phyloP scores from a whole-genome alignment of 1,140 invertebrate genomes.

The Drosophila hydei region DNA sequence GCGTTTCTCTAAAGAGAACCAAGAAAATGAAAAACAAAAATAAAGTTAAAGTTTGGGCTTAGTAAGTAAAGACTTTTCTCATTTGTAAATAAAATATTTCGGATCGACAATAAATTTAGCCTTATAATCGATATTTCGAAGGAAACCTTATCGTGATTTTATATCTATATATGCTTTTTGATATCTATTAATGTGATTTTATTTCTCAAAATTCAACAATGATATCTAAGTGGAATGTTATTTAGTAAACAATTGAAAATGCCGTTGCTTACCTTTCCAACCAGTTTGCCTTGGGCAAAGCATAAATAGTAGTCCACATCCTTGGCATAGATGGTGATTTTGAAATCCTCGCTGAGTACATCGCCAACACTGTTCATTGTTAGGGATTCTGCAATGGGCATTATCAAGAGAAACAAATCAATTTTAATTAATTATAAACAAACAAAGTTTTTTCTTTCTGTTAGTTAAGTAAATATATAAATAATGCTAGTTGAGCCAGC shows the following conservation, averaged over 20 bases:
- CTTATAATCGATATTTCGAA: too few relatives aligned
- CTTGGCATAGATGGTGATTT: conserved; percentile 73
- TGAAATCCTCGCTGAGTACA: conserved; percentile 66
- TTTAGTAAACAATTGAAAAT: not conserved
- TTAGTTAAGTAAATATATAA: conserved; percentile 64
- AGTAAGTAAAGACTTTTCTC: too few relatives aligned
- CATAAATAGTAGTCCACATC: conserved; percentile 76
- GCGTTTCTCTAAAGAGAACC: conserved; percentile 63
- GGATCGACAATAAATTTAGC: too few relatives aligned
- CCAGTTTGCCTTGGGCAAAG: conserved; percentile 70
- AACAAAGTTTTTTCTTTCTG: conserved; percentile 37
- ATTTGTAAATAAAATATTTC: too few relatives aligned
- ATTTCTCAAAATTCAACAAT: not conserved
- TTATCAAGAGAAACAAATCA: conserved; percentile 36
- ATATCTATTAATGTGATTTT: too few relatives aligned
- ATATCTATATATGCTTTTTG: too few relatives aligned
- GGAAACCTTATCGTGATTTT: too few relatives aligned
- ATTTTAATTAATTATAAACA: conserved; percentile 71
- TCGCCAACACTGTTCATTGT: conserved; percentile 73
- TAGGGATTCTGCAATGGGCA: conserved; percentile 62
- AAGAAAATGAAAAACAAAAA: not conserved
- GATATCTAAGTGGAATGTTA: not conserved
- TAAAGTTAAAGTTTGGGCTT: not conserved
- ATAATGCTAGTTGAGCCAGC: conserved; percentile 28
- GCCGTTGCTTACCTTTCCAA: conserved; percentile 73